These are phyloP conservation scores for Barnardius zonarius DNA, from an alignment of 2,113 vertebrate species.

Conservation along the genomic window DNA sequence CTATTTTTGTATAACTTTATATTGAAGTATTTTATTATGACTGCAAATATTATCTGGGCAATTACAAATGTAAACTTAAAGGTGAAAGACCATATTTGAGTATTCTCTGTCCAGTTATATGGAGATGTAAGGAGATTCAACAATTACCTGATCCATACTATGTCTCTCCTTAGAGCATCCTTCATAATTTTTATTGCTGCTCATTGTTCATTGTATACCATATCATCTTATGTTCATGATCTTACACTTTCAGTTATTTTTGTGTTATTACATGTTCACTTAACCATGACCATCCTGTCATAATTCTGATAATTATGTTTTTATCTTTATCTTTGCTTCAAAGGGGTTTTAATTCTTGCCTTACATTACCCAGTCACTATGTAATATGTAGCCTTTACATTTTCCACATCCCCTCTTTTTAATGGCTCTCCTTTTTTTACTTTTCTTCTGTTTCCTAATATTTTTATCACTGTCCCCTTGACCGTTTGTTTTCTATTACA, in stretches of 20 bases:
- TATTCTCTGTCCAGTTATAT: neutral
- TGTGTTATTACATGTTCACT: neutral
- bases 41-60: neutral
- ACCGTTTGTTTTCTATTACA: neutral
- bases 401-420: neutral
- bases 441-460: neutral
- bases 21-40: neutral
- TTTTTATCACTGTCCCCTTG: slow-evolving; percentile 4
- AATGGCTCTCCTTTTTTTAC: neutral
- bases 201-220: neutral
- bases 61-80: neutral
- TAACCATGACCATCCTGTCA: neutral
- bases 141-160: neutral
- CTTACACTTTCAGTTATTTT: neutral
- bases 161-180: neutral
- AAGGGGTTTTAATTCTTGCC: neutral
- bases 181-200: neutral
- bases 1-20: neutral
- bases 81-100: neutral
- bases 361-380: neutral
- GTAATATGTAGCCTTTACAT: neutral
- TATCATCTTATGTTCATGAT: neutral
- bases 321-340: neutral
- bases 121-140: neutral
- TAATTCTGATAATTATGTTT: neutral